Conservation (phyloP, 2,113 vertebrate genomes). For the Eurystomus gularis region DNA sequence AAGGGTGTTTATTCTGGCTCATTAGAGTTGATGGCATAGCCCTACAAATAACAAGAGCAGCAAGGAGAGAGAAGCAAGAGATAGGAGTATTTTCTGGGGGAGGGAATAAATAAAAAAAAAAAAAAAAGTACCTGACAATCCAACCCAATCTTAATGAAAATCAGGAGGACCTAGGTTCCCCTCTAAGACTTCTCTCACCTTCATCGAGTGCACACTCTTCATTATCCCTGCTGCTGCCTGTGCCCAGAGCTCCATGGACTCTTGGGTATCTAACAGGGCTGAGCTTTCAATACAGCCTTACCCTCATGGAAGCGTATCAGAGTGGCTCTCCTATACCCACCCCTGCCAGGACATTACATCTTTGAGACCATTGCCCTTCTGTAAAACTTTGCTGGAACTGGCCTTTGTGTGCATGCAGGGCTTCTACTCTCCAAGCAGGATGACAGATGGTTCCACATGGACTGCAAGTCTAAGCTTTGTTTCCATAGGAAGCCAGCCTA, state of each 20-base stretch:
- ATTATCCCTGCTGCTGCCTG: background rate
- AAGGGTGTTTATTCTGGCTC: background rate
- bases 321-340: background rate
- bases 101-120: fast-evolving
- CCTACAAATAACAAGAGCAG: background rate
- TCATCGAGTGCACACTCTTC: background rate
- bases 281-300: background rate
- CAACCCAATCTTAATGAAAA: background rate
- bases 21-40: background rate
- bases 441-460: background rate
- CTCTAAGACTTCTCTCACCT: background rate
- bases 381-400: background rate
- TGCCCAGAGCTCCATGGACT: background rate
- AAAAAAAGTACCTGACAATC: background rate
- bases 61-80: background rate
- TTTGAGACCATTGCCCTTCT: background rate
- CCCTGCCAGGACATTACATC: background rate
- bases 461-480: background rate
- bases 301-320: background rate
- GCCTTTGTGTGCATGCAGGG: background rate
- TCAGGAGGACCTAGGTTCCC: background rate
- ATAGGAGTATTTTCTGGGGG: background rate
- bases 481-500: background rate
- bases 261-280: fast-evolving
- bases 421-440: background rate